Evolutionary conservation across 2,797 vertebrate genomes (phyloP).

Genomic region (Australoheros facetus): DNA sequence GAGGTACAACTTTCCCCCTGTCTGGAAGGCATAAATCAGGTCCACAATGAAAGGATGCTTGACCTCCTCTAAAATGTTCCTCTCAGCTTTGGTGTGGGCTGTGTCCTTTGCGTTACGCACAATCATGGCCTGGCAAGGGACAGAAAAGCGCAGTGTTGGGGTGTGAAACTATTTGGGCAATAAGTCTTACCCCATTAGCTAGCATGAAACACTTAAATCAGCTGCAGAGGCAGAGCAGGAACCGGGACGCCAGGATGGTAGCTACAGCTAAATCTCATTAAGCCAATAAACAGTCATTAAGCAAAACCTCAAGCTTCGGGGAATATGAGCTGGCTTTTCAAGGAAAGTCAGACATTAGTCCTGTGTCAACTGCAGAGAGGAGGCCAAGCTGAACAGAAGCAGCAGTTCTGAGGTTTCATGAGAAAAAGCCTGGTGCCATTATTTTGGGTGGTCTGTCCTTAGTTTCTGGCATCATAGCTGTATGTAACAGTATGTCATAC

Average conservation of each 20-base stretch:
- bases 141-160: slow-evolving; percentile 1
- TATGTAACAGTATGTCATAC: slow-evolving; percentile 21
- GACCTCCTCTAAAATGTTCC: slow-evolving; percentile 98
- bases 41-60: slow-evolving; percentile 99
- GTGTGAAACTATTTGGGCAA: slow-evolving; percentile 1
- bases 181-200: slow-evolving; percentile 8
- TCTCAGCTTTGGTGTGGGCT: slow-evolving; percentile 97
- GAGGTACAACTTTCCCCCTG: slow-evolving; percentile 98
- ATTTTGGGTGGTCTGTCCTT: slow-evolving; percentile 36
- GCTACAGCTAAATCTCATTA: slow-evolving; percentile 48
- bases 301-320: slow-evolving; percentile 46
- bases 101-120: slow-evolving; percentile 98
- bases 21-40: slow-evolving; percentile 99
- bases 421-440: slow-evolving; percentile 26
- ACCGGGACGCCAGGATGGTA: slow-evolving; percentile 23
- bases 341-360: slow-evolving; percentile 14
- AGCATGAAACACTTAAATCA: slow-evolving; percentile 12
- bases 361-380: slow-evolving; percentile 42
- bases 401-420: slow-evolving; percentile 47
- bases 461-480: slow-evolving; percentile 26
- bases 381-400: slow-evolving; percentile 39
- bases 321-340: slow-evolving; percentile 47
- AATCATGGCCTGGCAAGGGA: slow-evolving; percentile 91
- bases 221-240: slow-evolving; percentile 25
- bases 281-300: slow-evolving; percentile 61